Conservation (phyloP, 1,140 invertebrate genomes). For the Macrotrachela quadricornifera region DNA sequence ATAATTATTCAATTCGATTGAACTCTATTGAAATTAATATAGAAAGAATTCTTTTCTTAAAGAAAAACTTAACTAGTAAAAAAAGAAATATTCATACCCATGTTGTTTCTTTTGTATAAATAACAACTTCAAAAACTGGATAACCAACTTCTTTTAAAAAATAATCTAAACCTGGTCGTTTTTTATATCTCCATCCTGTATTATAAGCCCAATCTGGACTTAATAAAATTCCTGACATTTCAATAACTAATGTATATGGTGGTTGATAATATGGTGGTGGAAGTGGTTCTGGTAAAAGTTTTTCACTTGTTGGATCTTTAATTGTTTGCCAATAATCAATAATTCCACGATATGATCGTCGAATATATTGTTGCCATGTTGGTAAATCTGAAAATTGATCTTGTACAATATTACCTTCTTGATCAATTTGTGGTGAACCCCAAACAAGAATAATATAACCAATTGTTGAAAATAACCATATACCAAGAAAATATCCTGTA, state of each 20-base stretch:
- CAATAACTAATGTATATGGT: conserved; percentile 80
- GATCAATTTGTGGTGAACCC: too few species aligned
- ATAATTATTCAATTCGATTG: too few species aligned
- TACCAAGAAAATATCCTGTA: too few species aligned
- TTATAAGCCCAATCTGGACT: conserved; percentile 91
- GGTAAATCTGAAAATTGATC: not conserved
- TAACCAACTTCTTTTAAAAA: conserved; percentile 70
- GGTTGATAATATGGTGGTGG: conserved; percentile 77
- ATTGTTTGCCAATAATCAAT: conserved; percentile 41
- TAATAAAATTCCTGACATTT: conserved; percentile 81
- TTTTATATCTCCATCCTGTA: conserved; percentile 81
- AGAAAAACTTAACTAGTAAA: too few species aligned
- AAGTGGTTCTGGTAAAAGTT: conserved; percentile 76
- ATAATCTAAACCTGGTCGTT: conserved; percentile 78
- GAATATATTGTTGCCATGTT: not conserved
- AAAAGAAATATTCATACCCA: conserved; percentile 33
- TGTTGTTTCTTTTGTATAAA: conserved; percentile 77
- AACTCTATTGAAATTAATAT: too few species aligned
- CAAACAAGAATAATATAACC: too few species aligned
- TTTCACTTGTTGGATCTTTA: conserved; percentile 75
- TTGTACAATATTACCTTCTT: too few species aligned
- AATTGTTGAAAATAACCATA: too few species aligned
- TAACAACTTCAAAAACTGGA: conserved; percentile 79
- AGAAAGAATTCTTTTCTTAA: too few species aligned
- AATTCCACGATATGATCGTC: not conserved